Evolutionary conservation across 1,140 invertebrate species (phyloP).

Genomic region (Oryzaephilus surinamensis): DNA sequence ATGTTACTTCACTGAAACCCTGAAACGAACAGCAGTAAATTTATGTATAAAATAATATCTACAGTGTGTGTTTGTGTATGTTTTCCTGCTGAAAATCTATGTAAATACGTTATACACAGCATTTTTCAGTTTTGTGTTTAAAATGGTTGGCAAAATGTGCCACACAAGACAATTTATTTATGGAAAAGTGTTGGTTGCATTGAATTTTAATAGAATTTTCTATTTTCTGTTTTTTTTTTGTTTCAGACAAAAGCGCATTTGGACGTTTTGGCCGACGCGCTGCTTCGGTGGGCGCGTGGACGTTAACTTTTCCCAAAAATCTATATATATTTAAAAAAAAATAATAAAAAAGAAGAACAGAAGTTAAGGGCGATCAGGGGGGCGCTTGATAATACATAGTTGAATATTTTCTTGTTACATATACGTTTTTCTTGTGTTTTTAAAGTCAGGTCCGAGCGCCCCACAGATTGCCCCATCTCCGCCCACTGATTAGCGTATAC

Average conservation of each 20-base stretch:
- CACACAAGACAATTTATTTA: background rate
- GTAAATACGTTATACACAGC: background rate
- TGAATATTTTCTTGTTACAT: too few relatives aligned
- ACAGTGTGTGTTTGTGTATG: background rate
- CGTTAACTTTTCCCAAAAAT: conserved; percentile 54
- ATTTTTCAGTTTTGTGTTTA: too few relatives aligned
- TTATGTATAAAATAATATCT: background rate
- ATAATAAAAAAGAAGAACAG: too few relatives aligned
- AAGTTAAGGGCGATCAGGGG: conserved; percentile 15
- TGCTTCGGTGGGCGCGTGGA: conserved; percentile 83
- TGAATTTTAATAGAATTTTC: conserved; percentile 7
- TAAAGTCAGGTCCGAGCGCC: conserved; percentile 32
- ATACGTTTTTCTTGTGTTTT: too few relatives aligned
- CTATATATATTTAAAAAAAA: too few relatives aligned
- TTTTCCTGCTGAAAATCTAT: background rate
- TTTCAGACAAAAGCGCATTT: conserved; percentile 89
- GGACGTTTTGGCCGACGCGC: conserved; percentile 84
- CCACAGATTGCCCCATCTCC: conserved; percentile 20
- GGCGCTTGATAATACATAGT: too few relatives aligned
- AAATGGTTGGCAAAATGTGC: too few relatives aligned
- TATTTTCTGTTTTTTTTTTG: conserved; percentile 17
- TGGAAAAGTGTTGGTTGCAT: too few relatives aligned
- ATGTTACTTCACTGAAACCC: too few relatives aligned
- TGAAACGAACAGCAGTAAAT: background rate
- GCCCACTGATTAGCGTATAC: conserved; percentile 29